These are phyloP conservation scores for Lobophora halterata DNA, from an alignment of 2,888 invertebrate genomes.

Conservation along the genomic window DNA sequence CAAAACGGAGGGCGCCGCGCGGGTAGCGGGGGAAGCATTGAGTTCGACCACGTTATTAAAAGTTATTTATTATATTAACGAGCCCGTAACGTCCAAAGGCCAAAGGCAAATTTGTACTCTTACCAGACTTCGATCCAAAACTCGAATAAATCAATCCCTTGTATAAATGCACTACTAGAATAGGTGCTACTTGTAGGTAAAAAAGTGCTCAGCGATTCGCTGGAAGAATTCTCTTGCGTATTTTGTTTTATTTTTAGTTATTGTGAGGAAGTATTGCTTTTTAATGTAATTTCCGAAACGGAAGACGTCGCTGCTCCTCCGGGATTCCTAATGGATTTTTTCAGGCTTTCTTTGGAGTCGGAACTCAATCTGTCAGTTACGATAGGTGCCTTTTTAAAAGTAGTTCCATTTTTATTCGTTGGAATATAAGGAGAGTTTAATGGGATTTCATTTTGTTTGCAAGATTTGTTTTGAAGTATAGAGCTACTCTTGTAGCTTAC, in stretches of 20 bases:
- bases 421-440: not conserved
- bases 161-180: no score
- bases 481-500: no score
- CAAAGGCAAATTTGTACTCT: no score
- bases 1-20: no score
- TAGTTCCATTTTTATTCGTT: slow-evolving; percentile 29
- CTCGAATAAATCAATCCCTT: no score
- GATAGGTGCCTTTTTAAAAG: slow-evolving; percentile 36
- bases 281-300: slow-evolving; percentile 78
- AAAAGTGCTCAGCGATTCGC: slow-evolving; percentile 19
- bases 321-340: slow-evolving; percentile 74
- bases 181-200: slow-evolving; percentile 16
- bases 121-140: no score
- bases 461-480: no score
- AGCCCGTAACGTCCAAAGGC: no score
- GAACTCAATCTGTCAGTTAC: slow-evolving; percentile 53
- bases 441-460: not conserved
- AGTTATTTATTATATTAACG: no score
- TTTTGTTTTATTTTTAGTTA: slow-evolving; percentile 57
- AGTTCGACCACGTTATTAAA: no score
- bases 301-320: slow-evolving; percentile 54
- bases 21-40: no score
- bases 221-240: slow-evolving; percentile 38
- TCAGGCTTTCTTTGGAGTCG: slow-evolving; percentile 50
- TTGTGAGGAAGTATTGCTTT: slow-evolving; percentile 69